Evolutionary conservation across 2,113 vertebrate species (phyloP).

Genomic region (Pimephales promelas): DNA sequence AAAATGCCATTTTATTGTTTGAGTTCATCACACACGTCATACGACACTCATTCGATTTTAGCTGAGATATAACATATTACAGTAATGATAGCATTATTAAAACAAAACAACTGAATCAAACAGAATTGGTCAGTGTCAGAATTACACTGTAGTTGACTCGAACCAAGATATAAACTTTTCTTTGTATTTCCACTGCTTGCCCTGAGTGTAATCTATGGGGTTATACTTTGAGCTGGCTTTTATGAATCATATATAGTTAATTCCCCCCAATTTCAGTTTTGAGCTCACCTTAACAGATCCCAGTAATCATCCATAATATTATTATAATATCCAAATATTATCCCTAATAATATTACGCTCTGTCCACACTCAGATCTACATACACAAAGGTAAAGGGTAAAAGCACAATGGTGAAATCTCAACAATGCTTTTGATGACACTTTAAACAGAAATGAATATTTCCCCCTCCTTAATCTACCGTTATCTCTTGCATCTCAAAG

Average conservation of each 20-base stretch:
- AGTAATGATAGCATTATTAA: constrained; percentile 59
- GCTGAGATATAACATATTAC: constrained; percentile 58
- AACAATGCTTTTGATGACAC: not conserved
- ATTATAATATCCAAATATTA: not conserved
- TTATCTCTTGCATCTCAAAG: constrained; percentile 1
- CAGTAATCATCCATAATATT: not conserved
- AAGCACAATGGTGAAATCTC: constrained; percentile 15
- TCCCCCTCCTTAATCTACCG: not conserved
- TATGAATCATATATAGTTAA: not conserved
- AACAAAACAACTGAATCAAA: constrained; percentile 51
- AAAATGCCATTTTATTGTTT: constrained; percentile 86
- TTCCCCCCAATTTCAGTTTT: not conserved
- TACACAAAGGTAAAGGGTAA: not conserved
- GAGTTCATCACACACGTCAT: constrained; percentile 76
- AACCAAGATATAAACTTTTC: not conserved
- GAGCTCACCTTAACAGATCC: not conserved
- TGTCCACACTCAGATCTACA: not conserved
- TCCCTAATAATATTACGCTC: not conserved
- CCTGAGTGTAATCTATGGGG: constrained; percentile 18
- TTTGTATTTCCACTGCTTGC: constrained; percentile 1
- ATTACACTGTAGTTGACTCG: constrained; percentile 4
- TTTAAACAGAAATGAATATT: not conserved
- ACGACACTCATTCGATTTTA: constrained; percentile 74
- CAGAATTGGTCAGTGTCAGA: constrained; percentile 55
- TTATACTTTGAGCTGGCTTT: not conserved